Evolutionary conservation across 2,113 vertebrate species (phyloP).

Genomic region (Nothobranchius kuhntae): DNA sequence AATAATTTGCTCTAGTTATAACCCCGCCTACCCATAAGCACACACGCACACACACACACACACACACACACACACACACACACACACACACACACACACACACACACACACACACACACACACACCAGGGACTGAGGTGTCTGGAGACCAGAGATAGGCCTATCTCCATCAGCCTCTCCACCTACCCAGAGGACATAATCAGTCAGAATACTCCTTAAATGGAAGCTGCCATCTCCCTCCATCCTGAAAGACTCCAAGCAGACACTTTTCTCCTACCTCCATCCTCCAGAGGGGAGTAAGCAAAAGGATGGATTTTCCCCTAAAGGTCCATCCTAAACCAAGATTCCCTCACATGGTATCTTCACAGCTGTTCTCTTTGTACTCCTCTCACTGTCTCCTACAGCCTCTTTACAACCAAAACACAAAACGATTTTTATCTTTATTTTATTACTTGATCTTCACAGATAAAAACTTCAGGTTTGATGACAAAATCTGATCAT

Average conservation of each 20-base stretch:
- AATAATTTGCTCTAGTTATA: conserved; percentile 21
- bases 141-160: conserved; percentile 64
- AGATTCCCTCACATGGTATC: conserved; percentile 31
- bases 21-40: neutral
- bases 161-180: conserved; percentile 51
- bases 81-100: too few relatives aligned
- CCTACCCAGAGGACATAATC: conserved; percentile 68
- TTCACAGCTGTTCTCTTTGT: neutral
- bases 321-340: conserved; percentile 30
- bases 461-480: too few relatives aligned
- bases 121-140: conserved; percentile 13
- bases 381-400: neutral
- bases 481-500: too few relatives aligned
- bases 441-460: too few relatives aligned
- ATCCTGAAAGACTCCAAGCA: conserved; percentile 43
- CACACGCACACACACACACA: too few relatives aligned
- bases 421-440: too few relatives aligned
- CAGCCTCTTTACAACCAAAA: too few relatives aligned
- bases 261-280: conserved; percentile 26
- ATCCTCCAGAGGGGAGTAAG: conserved; percentile 26
- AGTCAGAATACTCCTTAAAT: conserved; percentile 62
- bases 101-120: too few relatives aligned
- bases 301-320: conserved; percentile 13
- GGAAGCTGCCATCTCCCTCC: conserved; percentile 59
- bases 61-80: too few relatives aligned